These are phyloP conservation scores for Cassiopea andromeda DNA, from an alignment of 30 jellyfish, hydroid and myxozoan species.

Conservation along the genomic window DNA sequence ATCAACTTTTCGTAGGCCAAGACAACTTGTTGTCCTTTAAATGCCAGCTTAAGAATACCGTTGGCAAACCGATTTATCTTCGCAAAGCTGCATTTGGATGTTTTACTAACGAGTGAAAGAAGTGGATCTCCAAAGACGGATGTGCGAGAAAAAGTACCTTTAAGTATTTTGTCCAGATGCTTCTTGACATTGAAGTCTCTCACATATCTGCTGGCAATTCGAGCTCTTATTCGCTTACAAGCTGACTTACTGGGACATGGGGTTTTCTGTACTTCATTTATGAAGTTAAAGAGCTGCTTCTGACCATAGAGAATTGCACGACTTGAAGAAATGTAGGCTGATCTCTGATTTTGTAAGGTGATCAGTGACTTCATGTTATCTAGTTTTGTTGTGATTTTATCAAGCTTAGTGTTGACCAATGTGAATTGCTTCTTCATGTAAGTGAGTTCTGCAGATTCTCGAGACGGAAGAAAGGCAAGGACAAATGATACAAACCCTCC, in stretches of 20 bases:
- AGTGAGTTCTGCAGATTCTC: constrained; percentile 44
- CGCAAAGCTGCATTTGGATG: constrained; percentile 28
- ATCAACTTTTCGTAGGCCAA: constrained; percentile 46
- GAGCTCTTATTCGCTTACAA: constrained; percentile 18
- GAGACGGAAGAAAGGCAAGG: constrained; percentile 30
- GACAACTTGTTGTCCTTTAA: constrained; percentile 57
- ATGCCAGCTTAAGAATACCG: constrained; percentile 31
- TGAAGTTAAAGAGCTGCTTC: constrained; percentile 6
- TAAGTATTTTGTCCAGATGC: constrained; percentile 14
- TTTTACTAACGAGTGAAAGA: constrained; percentile 8
- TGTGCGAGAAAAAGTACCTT: constrained; percentile 17
- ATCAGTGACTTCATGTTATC: constrained; percentile 15
- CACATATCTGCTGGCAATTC: constrained; percentile 35
- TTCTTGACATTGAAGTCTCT: neutral
- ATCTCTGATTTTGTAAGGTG: constrained; percentile 18
- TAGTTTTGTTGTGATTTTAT: constrained; percentile 20
- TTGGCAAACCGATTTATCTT: constrained; percentile 35
- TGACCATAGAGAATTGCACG: constrained; percentile 16
- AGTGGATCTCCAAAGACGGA: constrained; percentile 50
- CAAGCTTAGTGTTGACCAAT: constrained; percentile 46
- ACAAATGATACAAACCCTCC: constrained; percentile 36
- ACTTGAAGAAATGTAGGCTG: constrained; percentile 25
- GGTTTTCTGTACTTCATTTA: constrained; percentile 7
- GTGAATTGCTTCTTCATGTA: constrained; percentile 43
- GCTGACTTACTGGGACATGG: neutral